Conservation (phyloP, 2,797 vertebrate species). For the Brachyalestes nurse region DNA sequence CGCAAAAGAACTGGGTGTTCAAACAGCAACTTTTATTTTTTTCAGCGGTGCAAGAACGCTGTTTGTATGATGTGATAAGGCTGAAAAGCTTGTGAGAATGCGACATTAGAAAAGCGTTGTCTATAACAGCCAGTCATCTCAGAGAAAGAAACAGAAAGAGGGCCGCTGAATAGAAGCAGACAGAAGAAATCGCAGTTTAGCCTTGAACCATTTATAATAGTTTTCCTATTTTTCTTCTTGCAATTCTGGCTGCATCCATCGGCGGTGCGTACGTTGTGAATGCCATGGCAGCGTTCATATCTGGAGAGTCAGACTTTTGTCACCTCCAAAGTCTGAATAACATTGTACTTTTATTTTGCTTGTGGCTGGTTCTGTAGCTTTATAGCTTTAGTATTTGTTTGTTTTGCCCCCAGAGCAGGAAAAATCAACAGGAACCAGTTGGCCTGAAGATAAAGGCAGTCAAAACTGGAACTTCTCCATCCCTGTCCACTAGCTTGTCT, state of each 20-base stretch:
- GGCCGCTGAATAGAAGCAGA: not conserved
- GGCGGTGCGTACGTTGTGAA: not conserved
- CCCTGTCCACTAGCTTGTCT: not conserved
- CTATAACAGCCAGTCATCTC: not conserved
- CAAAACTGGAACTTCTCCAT: not conserved
- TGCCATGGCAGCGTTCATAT: not conserved
- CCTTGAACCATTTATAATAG: not conserved
- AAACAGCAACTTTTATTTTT: not conserved
- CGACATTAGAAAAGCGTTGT: not conserved
- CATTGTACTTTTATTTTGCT: not conserved
- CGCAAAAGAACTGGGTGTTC: not conserved
- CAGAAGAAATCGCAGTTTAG: not conserved
- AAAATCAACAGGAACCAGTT: not conserved
- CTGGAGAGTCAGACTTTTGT: not conserved
- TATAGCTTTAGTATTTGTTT: not conserved
- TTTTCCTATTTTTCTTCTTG: not conserved
- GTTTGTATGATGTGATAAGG: not conserved
- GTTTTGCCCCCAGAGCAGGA: too few relatives aligned
- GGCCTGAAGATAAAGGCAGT: not conserved
- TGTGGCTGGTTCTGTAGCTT: too few relatives aligned
- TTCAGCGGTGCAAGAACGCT: not conserved
- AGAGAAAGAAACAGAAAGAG: not conserved
- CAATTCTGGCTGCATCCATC: not conserved
- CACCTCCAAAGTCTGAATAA: not conserved
- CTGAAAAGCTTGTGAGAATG: not conserved